These are phyloP conservation scores for Tachuris rubrigastra DNA, from an alignment of 2,113 vertebrate genomes.

Conservation along the genomic window DNA sequence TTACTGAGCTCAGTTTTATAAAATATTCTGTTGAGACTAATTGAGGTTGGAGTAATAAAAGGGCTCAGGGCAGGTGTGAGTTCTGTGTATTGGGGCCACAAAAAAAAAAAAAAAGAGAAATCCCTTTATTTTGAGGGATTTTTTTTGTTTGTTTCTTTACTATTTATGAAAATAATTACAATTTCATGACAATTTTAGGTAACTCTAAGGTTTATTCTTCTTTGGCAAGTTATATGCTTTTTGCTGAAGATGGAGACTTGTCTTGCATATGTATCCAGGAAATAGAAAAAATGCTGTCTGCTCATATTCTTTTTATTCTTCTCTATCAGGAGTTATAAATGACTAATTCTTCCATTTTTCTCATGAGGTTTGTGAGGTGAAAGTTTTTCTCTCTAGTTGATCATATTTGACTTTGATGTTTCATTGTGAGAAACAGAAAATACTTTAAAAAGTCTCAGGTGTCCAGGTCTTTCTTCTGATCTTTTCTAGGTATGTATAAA, in stretches of 20 bases:
- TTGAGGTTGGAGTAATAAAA: not conserved
- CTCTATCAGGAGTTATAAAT: not conserved
- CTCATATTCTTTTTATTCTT: not conserved
- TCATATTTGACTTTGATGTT: not conserved
- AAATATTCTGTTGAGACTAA: not conserved
- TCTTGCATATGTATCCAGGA: not conserved
- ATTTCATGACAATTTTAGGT: not conserved
- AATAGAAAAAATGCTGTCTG: not conserved
- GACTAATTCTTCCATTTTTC: not conserved
- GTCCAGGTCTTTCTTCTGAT: not conserved
- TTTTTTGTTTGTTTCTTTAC: not conserved
- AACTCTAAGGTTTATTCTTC: not conserved
- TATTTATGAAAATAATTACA: not conserved
- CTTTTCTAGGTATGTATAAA: not conserved
- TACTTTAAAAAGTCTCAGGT: not conserved
- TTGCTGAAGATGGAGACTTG: not conserved
- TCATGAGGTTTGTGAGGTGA: not conserved
- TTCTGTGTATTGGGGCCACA: not conserved
- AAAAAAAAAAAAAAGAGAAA: not conserved
- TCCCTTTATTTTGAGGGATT: not conserved
- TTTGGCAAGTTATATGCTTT: not conserved
- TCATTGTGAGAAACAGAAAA: not conserved
- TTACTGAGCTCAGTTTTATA: not conserved
- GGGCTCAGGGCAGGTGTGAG: not conserved
- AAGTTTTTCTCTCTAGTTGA: not conserved